phyloP scores from a whole-genome alignment of 2,797 vertebrate species.

The Phylloscopus collybita region DNA sequence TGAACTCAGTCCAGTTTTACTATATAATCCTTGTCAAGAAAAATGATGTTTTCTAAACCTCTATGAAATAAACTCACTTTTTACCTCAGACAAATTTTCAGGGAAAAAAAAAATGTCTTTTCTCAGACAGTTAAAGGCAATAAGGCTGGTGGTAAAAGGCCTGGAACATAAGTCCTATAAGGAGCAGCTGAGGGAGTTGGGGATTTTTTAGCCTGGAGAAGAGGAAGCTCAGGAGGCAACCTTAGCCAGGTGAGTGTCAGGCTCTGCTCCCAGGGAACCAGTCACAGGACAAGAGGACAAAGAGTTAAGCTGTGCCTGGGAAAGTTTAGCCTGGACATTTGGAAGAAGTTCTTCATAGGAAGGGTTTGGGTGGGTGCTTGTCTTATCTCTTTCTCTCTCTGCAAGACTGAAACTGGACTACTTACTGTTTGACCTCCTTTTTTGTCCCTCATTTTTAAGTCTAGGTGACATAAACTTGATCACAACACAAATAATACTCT shows the following conservation, averaged over 20 bases:
- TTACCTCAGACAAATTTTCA: background rate
- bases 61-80: background rate
- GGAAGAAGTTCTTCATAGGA: background rate
- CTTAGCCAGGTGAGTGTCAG: fast-evolving
- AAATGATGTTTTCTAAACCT: background rate
- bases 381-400: background rate
- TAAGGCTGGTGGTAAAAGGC: background rate
- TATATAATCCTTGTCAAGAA: background rate
- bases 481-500: background rate
- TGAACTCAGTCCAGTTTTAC: background rate
- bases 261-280: background rate
- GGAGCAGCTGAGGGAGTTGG: background rate
- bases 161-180: background rate
- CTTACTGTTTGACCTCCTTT: background rate
- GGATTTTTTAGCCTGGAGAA: background rate
- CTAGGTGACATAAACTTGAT: background rate
- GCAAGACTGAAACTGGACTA: background rate
- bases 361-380: background rate
- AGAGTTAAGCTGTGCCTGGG: fast-evolving
- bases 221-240: background rate
- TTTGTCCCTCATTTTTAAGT: background rate
- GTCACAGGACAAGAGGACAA: background rate
- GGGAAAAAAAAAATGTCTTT: background rate
- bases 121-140: background rate
- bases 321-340: background rate